Percentiles rank a stretch among this genome's conserved stretches.
Evolutionary conservation across 1,140 invertebrate species (phyloP).

Genomic region (Cherax quadricarinatus): DNA sequence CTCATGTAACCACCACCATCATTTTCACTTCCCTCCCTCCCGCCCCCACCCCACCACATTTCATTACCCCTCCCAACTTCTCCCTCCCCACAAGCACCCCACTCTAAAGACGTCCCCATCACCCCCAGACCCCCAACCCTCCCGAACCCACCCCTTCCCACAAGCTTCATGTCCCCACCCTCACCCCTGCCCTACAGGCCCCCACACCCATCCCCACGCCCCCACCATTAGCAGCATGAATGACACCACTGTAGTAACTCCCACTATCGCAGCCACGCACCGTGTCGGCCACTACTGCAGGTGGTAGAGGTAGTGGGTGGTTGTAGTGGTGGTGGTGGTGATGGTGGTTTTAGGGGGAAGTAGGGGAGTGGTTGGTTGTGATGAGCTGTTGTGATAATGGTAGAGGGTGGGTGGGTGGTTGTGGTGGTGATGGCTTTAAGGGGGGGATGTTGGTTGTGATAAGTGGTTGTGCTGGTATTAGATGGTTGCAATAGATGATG

Average conservation of each 20-base stretch:
- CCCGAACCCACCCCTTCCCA: neutral
- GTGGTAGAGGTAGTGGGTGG: neutral
- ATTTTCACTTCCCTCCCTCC: too few species aligned
- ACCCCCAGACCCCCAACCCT: neutral
- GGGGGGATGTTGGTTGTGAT: neutral
- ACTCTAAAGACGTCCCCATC: neutral
- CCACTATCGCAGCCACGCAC: conserved; percentile 65
- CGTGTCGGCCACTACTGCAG: conserved; percentile 49
- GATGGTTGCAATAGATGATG: neutral
- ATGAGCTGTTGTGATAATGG: neutral
- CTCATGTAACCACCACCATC: too few species aligned
- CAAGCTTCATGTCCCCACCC: neutral
- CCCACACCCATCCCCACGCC: neutral
- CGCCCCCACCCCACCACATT: too few species aligned
- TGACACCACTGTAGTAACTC: conserved; percentile 52
- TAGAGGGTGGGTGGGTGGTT: neutral
- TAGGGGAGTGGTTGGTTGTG: neutral
- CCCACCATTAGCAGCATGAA: conserved; percentile 28
- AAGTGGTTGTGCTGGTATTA: too few species aligned
- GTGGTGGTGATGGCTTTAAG: too few species aligned
- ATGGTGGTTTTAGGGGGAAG: too few species aligned
- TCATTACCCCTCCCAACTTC: too few species aligned
- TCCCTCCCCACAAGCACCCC: too few species aligned
- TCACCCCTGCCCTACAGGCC: neutral
- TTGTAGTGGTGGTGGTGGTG: too few species aligned